Base-by-base conservation (phyloP, 2,797 vertebrate species). In the Nasua narica region DNA sequence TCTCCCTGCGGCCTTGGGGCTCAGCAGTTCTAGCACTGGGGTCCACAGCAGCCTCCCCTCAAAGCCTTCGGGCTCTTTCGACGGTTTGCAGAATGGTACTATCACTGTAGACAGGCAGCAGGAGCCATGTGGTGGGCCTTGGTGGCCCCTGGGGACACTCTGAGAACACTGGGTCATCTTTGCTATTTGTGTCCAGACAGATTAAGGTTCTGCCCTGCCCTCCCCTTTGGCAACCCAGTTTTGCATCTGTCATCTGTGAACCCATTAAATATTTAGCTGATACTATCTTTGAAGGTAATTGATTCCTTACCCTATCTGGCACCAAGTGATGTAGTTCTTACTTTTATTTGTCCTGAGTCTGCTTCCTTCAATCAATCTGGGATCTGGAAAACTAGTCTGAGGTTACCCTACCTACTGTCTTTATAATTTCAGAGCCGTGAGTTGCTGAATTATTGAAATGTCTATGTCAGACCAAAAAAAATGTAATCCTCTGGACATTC, bases 81-180 rank as follows among this genome's bases (percentile, higher is more conserved):
- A 2, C 23, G 16, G 43, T 18, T 46, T 2, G 72, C 13, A 3
- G 27, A 18, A 48, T 48, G 72, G 72, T 10, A 2, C 27, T 18
- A 32, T 48, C 27, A 9, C 43, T 48, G 15, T 48, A 27, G 8
- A 32, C 43, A 32, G 43, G 35, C 25, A 23, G 7, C 5, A 8
- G 13, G 35, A n/a, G 21, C 46, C 40, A 3, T 2, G 5, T 0
- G 0, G 0, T 8, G 4, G 6, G 32, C 25, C 18, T 11, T 0
- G 0, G 54, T 12, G 29, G 13, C 70, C 48, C 1, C 2, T 0
- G 21, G 46, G 77, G 25, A 21, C 21, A 3, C 9, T 23, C 43
- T 8, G 18, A 50, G 82, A 56, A 58, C 14, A 4, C 1, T 0
- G 3, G 65, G 2, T 43, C 77, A 25, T 50, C 70, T 76, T 56